Percentiles rank a stretch among this genome's conserved stretches.
phyloP scores from a whole-genome alignment of 2,797 vertebrate genomes.

The Peromyscus aztecus region DNA sequence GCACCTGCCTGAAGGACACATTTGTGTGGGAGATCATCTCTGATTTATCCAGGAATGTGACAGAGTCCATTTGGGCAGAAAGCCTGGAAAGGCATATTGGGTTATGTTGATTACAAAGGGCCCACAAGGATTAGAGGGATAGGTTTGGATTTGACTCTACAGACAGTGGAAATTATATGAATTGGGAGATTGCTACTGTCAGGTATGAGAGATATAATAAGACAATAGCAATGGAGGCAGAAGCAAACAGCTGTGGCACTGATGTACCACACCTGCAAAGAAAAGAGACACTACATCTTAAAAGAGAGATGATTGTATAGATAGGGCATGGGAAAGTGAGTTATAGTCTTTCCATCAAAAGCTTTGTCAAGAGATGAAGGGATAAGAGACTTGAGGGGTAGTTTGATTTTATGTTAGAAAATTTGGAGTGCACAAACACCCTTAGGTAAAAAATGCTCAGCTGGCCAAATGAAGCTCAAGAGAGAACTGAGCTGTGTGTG shows the following conservation, averaged over 20 bases:
- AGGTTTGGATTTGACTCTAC: constrained; percentile 4
- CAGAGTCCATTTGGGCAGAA: background rate
- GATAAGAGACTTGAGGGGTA: background rate
- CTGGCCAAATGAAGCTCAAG: background rate
- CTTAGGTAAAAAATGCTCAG: background rate
- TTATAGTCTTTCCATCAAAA: background rate
- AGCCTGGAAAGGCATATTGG: background rate
- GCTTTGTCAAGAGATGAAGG: background rate
- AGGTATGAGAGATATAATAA: background rate
- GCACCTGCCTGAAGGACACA: background rate
- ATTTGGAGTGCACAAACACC: background rate
- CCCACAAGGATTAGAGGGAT: background rate
- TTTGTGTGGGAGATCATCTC: background rate
- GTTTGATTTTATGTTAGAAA: background rate
- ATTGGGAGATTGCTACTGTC: background rate
- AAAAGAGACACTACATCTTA: background rate
- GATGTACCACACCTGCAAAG: background rate
- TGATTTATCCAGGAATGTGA: background rate
- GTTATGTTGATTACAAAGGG: background rate
- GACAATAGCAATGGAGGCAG: background rate
- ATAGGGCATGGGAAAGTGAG: background rate
- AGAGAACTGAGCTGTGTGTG: background rate
- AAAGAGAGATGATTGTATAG: background rate
- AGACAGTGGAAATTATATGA: background rate
- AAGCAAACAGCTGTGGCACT: background rate